A percentile compares a stretch with the other conserved stretches of the same genome.
These are phyloP conservation scores for Petaurus breviceps DNA, from an alignment of 2,113 vertebrate species.

Conservation along the genomic window DNA sequence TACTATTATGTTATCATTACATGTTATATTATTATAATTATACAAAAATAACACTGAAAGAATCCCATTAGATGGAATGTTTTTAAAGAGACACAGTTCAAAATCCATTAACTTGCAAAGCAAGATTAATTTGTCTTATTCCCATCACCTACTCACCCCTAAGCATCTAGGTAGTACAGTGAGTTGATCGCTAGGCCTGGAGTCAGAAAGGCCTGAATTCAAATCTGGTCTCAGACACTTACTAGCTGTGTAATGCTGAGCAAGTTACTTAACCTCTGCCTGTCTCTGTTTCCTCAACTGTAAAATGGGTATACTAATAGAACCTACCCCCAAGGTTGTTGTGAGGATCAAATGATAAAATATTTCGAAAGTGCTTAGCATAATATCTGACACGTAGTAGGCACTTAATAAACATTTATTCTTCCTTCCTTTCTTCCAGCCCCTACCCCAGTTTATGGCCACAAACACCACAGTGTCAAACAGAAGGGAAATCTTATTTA, in stretches of 20 bases:
- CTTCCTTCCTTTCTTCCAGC: not conserved
- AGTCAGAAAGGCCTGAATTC: not conserved
- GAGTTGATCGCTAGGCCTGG: slow-evolving; percentile 18
- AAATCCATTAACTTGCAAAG: not conserved
- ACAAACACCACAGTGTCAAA: not conserved
- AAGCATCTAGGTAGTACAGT: not conserved
- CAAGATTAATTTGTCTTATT: not conserved
- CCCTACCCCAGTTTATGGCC: not conserved
- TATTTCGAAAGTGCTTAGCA: not conserved
- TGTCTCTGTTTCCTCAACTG: not conserved
- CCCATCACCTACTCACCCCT: not conserved
- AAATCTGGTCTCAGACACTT: not conserved
- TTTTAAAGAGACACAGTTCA: not conserved
- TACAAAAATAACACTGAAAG: not conserved
- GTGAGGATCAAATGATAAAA: not conserved
- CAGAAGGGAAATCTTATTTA: not conserved
- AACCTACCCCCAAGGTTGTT: not conserved
- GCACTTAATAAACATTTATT: not conserved
- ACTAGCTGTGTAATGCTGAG: not conserved
- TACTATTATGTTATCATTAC: not conserved
- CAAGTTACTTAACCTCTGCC: not conserved
- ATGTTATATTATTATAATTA: not conserved
- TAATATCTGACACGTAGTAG: not conserved
- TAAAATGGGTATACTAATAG: not conserved
- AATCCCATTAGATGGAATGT: not conserved